phyloP scores from a whole-genome alignment of 2,888 invertebrate species.

The Heteromurus nitidus region DNA sequence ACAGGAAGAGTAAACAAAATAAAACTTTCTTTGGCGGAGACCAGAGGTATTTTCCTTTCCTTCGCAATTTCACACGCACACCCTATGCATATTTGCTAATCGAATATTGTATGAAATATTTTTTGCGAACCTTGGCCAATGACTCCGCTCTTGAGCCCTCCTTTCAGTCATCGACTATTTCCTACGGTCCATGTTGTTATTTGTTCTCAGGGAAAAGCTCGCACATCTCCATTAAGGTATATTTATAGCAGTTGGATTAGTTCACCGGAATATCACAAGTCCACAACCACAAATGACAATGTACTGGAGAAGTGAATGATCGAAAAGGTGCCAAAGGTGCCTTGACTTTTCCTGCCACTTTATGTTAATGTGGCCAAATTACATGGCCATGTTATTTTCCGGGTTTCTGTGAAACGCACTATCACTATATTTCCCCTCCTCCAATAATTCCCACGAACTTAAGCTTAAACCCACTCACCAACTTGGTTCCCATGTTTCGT shows the following conservation, averaged over 20 bases:
- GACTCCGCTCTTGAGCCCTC: slow-evolving; percentile 32
- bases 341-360: slow-evolving; percentile 16
- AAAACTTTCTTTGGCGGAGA: no score
- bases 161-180: slow-evolving; percentile 7
- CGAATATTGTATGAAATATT: background rate
- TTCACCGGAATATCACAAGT: no score
- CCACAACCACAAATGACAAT: background rate
- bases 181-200: no score
- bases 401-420: no score
- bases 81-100: background rate
- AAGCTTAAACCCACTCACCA: no score
- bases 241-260: no score
- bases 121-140: slow-evolving; percentile 56
- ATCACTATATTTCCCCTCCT: no score
- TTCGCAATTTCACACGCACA: no score
- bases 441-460: no score
- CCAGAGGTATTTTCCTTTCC: background rate
- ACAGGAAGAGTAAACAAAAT: no score
- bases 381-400: no score
- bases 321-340: background rate
- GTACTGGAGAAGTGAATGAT: slow-evolving; percentile 2
- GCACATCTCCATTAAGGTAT: background rate
- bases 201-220: background rate
- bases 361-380: background rate
- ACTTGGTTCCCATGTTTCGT: background rate